Evolutionary conservation across 2,888 invertebrate species (phyloP), one percentile per base, ranked within the genome.

Genomic region (Drosophila mimetica): DNA sequence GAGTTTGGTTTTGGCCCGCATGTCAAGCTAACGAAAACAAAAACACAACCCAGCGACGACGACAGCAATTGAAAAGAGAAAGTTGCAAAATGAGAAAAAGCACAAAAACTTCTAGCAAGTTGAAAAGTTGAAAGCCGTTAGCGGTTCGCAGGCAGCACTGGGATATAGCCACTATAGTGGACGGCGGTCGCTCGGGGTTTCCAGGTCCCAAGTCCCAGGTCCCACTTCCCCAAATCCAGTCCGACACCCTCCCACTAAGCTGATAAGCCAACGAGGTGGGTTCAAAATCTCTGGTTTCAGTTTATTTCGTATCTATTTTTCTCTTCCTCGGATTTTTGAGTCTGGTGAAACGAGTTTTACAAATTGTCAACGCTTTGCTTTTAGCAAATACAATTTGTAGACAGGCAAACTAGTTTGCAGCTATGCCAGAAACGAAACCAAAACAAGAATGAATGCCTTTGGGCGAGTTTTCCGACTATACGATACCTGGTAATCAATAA

Each of bases 281-380:
- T 57, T 52, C 30, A 14, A 57, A 51, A 44, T 37, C 54, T 39
- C 13, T 20, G 20, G 20, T 5, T 14, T 53, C 16, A 39, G 41
- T 36, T 36, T 52, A 51, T 60, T 51, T 63, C 47, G 54, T 46
- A 13, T 60, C 39, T 48, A 48, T 42, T 36, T 47, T 52, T 53
- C 25, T 50, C 51, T 60, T 59, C 59, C 50, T 57, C 25, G 28
- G 42, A 41, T 74, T 71, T 70, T 65, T 71, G 42, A 67, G 63
- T 70, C 84, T 79, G 74, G 81, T 74, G 71, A 76, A 83, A 84
- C 82, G 78, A 82, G 82, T 84, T 82, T 81, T 81, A 76, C 81
- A 81, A 84, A 83, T 81, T 84, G 84, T 84, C 84, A 84, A 83
- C 79, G 85, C 77, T 85, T 80, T 71, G 83, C 79, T 77, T 81